A percentile compares a stretch with the other conserved stretches of the same genome.
phyloP scores from a whole-genome alignment of 2,113 vertebrate genomes.

The Brienomyrus longianalis region DNA sequence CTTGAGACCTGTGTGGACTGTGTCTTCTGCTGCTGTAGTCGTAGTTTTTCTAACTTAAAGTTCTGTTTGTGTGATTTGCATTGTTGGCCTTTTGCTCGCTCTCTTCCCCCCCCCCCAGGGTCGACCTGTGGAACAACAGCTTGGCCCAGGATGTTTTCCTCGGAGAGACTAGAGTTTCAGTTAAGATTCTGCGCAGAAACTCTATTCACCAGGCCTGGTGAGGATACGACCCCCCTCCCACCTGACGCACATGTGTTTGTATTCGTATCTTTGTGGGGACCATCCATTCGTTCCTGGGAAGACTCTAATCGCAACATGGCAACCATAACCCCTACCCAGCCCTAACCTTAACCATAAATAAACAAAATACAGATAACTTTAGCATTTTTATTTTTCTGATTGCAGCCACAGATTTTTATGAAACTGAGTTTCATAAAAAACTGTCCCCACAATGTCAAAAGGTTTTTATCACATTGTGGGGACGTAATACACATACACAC shows the following conservation, averaged over 20 bases:
- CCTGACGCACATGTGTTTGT: not conserved
- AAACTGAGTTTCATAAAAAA: not conserved
- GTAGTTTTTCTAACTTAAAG: not conserved
- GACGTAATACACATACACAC: not conserved
- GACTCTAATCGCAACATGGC: not conserved
- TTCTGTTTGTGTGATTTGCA: not conserved
- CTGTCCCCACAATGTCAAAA: not conserved
- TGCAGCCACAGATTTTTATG: not conserved
- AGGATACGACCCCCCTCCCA: slow-evolving; percentile 27
- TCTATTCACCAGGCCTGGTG: slow-evolving; percentile 86
- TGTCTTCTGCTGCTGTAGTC: not conserved
- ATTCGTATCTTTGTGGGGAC: not conserved
- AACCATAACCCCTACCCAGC: not conserved
- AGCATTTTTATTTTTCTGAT: not conserved
- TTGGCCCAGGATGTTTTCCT: slow-evolving; percentile 90
- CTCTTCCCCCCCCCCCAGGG: not conserved
- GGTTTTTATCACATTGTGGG: not conserved
- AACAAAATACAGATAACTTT: not conserved
- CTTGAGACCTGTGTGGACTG: not conserved
- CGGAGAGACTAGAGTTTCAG: slow-evolving; percentile 86
- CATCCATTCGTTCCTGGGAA: not conserved
- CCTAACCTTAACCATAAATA: not conserved
- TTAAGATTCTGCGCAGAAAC: slow-evolving; percentile 82
- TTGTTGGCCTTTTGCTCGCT: not conserved
- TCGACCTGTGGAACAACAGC: slow-evolving; percentile 66